Percentiles rank a stretch among this genome's conserved stretches.
Evolutionary conservation across 1,140 invertebrate genomes (phyloP).

Genomic region (Listronotus bonariensis): DNA sequence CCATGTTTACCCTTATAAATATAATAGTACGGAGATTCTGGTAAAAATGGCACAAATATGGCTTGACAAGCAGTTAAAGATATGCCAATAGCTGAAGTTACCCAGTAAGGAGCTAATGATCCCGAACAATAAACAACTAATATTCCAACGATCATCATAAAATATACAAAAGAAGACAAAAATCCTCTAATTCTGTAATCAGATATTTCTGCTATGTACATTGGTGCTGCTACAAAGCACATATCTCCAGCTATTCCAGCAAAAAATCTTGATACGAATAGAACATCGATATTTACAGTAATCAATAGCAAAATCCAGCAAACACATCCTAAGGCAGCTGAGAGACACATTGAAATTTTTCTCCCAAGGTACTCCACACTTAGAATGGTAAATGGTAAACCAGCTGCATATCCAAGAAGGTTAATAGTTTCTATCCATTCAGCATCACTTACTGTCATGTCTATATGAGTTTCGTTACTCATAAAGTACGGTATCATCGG

Average conservation of each 20-base stretch:
- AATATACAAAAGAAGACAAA: constrained; percentile 40
- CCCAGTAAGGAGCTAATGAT: constrained; percentile 35
- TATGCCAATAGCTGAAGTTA: constrained; percentile 38
- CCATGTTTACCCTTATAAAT: constrained; percentile 40
- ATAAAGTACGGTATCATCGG: too few species aligned
- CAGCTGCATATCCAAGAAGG: constrained; percentile 43
- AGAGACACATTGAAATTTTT: constrained; percentile 62
- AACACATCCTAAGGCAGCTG: constrained; percentile 61
- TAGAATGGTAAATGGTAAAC: constrained; percentile 59
- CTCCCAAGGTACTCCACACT: constrained; percentile 66
- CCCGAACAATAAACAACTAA: constrained; percentile 40
- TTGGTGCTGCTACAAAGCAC: constrained; percentile 46
- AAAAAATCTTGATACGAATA: constrained; percentile 57
- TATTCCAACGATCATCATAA: constrained; percentile 44
- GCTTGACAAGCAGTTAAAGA: constrained; percentile 14
- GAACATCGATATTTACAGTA: constrained; percentile 33
- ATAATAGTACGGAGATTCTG: constrained; percentile 43
- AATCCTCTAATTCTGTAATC: constrained; percentile 45
- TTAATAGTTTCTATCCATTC: too few species aligned
- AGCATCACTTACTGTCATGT: too few species aligned
- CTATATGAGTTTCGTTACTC: too few species aligned
- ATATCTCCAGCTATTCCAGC: constrained; percentile 43
- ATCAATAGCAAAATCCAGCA: constrained; percentile 65
- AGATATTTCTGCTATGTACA: constrained; percentile 48
- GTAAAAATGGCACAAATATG: constrained; percentile 31